Percentiles rank a stretch among this genome's conserved stretches.
Conservation (phyloP, 2,113 vertebrate species). For the Hypomesus transpacificus region DNA sequence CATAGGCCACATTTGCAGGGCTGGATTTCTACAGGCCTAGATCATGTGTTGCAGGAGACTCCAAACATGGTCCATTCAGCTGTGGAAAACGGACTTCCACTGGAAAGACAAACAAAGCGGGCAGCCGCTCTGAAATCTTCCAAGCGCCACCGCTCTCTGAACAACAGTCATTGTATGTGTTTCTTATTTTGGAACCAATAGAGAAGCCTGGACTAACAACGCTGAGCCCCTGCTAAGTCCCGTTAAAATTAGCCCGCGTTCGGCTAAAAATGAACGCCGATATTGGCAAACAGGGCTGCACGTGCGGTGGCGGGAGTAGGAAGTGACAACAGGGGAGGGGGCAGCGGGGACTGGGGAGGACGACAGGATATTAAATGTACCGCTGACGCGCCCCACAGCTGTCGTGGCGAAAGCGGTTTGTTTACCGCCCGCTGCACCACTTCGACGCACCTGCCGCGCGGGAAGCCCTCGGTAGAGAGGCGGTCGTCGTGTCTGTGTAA, state of each 20-base stretch:
- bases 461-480: too few relatives aligned
- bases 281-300: constrained; percentile 18
- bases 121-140: not conserved
- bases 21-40: too few relatives aligned
- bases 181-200: constrained; percentile 26
- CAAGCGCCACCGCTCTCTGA: not conserved
- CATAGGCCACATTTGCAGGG: too few relatives aligned
- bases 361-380: constrained; percentile 33
- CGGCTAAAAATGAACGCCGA: constrained; percentile 45
- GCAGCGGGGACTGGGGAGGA: too few relatives aligned
- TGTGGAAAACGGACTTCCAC: not conserved
- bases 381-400: constrained; percentile 24
- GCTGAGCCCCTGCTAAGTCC: constrained; percentile 40
- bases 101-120: not conserved
- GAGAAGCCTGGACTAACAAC: constrained; percentile 33
- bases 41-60: too few relatives aligned
- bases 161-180: not conserved
- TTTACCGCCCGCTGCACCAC: too few relatives aligned
- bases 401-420: constrained; percentile 17
- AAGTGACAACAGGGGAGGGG: not conserved
- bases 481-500: too few relatives aligned
- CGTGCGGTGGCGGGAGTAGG: constrained; percentile 41
- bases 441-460: too few relatives aligned
- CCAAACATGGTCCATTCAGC: too few relatives aligned
- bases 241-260: constrained; percentile 54